Base-by-base conservation (phyloP, 2,888 invertebrate species). In the Drosophila greeni region DNA sequence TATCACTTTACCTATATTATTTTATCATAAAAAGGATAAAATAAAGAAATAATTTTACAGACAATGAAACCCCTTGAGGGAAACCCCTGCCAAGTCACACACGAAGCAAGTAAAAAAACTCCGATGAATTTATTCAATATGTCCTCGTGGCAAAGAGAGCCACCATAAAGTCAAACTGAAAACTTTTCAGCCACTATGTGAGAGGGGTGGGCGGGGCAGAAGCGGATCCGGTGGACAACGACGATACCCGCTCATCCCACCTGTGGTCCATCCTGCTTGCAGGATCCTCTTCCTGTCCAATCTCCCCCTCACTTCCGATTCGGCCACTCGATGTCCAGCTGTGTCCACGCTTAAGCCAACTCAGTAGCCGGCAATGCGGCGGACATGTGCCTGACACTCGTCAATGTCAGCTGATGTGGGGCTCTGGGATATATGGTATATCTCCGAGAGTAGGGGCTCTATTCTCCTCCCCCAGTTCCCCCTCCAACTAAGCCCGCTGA, bases 291-390 rank as follows among this genome's bases (percentile, higher is more conserved):
- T n/a, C n/a, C n/a, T 52, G 18, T 47, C 29, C 31, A 33, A n/a
- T n/a, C n/a, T 12, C 26, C 36, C 18, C 43, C 23, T 11, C 53
- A 52, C 62, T 45, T 64, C 62, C 62, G 62, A 45, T 37, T 33
- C 26, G 40, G 31, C 66, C 54, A 66, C 45, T 54, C 66, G 65
- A 47, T 66, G 65, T 68, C 60, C 68, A 68, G 68, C 70, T 67
- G 69, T 53, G 67, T 53, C 53, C 67, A 68, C 70, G 54, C 61
- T 69, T 55, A 51, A 68, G 70, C 70, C 68, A 61, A 60, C 48
- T 67, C 61, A 69, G 53, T 43, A 29, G 60, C 69, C 43, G 60
- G 60, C 53, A 36, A 33, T 68, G 66, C 36, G 59, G 59, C 52
- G 62, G 62, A 65, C 65, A 64, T 64, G 66, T 64, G 62, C 43